Conservation (phyloP, 2,113 vertebrate species). For the Engystomops pustulosus region DNA sequence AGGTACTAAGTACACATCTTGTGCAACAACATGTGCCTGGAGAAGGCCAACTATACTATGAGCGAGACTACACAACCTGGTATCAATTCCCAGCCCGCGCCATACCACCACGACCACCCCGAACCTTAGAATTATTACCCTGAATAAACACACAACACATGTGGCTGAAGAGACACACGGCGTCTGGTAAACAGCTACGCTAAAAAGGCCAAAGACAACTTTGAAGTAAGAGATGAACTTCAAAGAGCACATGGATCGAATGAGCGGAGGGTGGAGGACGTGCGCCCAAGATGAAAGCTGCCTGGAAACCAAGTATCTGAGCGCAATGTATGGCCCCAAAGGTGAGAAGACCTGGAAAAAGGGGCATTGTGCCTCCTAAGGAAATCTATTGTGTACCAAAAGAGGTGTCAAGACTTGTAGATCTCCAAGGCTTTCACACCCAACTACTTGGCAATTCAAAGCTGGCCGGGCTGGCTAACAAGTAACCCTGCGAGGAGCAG, state of each 20-base stretch:
- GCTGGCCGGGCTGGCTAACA: neutral
- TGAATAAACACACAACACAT: constrained; percentile 5
- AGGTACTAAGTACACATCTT: neutral
- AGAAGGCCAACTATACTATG: neutral
- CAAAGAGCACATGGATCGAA: constrained; percentile 13
- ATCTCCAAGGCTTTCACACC: neutral
- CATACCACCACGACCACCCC: neutral
- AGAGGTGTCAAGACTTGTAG: too few species aligned
- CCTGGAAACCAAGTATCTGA: neutral
- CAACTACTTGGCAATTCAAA: neutral
- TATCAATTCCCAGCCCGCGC: neutral
- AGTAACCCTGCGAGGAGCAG: neutral
- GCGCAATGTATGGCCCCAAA: too few species aligned
- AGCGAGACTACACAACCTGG: neutral
- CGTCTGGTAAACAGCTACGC: neutral
- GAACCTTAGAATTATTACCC: neutral
- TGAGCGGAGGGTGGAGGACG: neutral
- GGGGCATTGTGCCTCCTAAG: too few species aligned
- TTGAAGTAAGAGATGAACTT: neutral
- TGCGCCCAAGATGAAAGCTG: neutral
- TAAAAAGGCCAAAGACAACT: neutral
- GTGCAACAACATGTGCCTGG: neutral
- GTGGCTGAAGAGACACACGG: neutral
- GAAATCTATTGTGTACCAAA: too few species aligned
- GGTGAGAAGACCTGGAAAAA: too few species aligned